A percentile compares a stretch with the other conserved stretches of the same genome.
Conservation (phyloP, 1,140 invertebrate species). For the Bombus impatiens region DNA sequence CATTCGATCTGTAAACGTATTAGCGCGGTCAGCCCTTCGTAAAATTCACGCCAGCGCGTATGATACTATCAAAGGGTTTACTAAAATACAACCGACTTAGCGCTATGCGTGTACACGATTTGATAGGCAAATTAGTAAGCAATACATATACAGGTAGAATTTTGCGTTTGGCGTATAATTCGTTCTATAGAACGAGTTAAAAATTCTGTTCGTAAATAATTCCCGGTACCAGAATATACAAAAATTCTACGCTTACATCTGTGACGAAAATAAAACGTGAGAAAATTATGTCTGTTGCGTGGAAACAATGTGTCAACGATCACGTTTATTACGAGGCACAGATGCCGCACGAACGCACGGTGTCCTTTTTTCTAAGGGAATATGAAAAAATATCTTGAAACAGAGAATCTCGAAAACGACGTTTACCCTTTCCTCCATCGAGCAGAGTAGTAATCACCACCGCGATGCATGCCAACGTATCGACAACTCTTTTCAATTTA, state of each 20-base stretch:
- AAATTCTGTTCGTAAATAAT: too few species aligned
- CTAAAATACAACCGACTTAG: background rate
- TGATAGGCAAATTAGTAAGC: slow-evolving; percentile 30
- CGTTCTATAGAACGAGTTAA: too few species aligned
- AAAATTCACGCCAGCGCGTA: slow-evolving; percentile 26
- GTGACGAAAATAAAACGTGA: too few species aligned
- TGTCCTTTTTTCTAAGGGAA: too few species aligned
- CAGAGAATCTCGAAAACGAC: background rate
- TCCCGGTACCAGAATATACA: too few species aligned
- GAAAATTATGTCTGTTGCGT: too few species aligned
- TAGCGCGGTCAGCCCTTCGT: slow-evolving; percentile 5
- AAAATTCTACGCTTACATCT: too few species aligned
- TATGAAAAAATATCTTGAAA: background rate
- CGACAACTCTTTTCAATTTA: slow-evolving; percentile 25
- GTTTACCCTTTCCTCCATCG: background rate
- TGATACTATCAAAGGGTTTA: slow-evolving; percentile 7
- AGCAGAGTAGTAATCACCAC: background rate
- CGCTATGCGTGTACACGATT: background rate
- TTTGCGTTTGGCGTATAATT: background rate
- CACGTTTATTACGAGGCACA: too few species aligned
- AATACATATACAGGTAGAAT: background rate
- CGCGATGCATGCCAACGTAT: background rate
- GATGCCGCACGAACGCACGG: background rate
- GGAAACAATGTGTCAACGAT: too few species aligned
- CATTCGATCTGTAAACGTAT: slow-evolving; percentile 3